Conservation (phyloP, 2,888 invertebrate genomes). For the Drosophila histrio region DNA sequence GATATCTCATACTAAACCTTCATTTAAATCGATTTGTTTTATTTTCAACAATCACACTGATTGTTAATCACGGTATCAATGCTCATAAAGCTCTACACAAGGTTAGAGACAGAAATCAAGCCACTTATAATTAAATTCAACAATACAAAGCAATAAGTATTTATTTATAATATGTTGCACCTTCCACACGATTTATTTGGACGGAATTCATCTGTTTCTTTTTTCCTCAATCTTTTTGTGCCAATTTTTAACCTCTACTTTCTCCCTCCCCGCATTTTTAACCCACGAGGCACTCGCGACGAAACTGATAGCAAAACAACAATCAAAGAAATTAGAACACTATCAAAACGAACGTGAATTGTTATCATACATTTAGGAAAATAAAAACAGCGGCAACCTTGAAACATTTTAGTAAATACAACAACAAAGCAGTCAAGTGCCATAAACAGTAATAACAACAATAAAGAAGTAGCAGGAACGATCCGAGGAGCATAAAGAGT, state of each 20-base stretch:
- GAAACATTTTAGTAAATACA: constrained; percentile 32
- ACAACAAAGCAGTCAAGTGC: constrained; percentile 27
- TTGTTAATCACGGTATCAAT: constrained; percentile 2
- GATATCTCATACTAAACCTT: too few species aligned
- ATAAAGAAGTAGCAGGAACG: constrained; percentile 31
- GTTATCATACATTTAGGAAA: constrained; percentile 12
- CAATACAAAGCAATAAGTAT: not conserved
- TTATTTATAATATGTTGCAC: not conserved
- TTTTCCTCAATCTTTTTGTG: constrained; percentile 7
- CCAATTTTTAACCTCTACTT: constrained; percentile 9
- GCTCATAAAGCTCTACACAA: constrained; percentile 15
- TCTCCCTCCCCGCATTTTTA: constrained; percentile 4
- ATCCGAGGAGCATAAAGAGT: not conserved
- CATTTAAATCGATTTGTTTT: too few species aligned
- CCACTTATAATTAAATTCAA: constrained; percentile 14
- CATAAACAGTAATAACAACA: constrained; percentile 52
- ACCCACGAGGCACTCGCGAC: not conserved
- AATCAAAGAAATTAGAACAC: constrained; percentile 39
- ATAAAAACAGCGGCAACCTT: constrained; percentile 52
- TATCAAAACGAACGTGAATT: constrained; percentile 26
- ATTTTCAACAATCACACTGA: not conserved
- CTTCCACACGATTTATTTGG: constrained; percentile 5
- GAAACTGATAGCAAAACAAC: constrained; percentile 56
- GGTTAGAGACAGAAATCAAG: constrained; percentile 12
- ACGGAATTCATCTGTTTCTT: not conserved